A percentile compares a stretch with the other conserved stretches of the same genome.
These are phyloP conservation scores for Tachypleus tridentatus DNA, from an alignment of 1,140 invertebrate species.

Conservation along the genomic window DNA sequence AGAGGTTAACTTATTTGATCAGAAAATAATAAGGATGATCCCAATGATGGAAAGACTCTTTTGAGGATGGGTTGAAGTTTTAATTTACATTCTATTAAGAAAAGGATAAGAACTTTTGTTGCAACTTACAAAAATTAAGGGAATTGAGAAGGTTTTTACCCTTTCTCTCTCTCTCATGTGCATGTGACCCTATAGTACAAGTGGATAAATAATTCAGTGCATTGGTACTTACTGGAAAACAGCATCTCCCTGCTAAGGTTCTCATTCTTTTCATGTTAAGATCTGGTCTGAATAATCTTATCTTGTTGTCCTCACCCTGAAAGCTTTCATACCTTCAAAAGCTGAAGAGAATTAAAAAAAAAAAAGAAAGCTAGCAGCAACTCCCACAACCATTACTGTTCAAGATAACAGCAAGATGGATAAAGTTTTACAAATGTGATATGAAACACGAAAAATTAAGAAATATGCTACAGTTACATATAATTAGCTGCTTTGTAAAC, in stretches of 20 bases:
- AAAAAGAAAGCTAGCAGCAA: constrained; percentile 8
- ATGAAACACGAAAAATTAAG: constrained; percentile 8
- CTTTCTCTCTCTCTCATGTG: no score
- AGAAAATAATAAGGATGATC: no score
- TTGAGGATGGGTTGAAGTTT: no score
- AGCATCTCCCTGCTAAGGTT: constrained; percentile 62
- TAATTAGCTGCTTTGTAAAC: constrained; percentile 6
- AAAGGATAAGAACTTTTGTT: no score
- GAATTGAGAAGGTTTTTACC: no score
- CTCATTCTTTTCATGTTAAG: constrained; percentile 93
- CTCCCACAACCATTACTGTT: not conserved
- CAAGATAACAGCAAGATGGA: constrained; percentile 3
- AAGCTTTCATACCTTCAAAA: constrained; percentile 98
- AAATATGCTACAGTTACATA: constrained; percentile 5
- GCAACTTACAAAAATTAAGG: no score
- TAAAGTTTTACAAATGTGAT: not conserved
- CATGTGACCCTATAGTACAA: no score
- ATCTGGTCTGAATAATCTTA: constrained; percentile 87
- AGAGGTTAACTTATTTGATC: no score
- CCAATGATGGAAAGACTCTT: no score
- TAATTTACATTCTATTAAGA: no score
- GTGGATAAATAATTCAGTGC: not conserved
- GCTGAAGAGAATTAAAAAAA: constrained; percentile 43
- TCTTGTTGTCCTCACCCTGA: constrained; percentile 84
- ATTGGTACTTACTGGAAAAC: constrained; percentile 53